Conservation (phyloP, 2,113 vertebrate genomes). For the Ranitomeya imitator region DNA sequence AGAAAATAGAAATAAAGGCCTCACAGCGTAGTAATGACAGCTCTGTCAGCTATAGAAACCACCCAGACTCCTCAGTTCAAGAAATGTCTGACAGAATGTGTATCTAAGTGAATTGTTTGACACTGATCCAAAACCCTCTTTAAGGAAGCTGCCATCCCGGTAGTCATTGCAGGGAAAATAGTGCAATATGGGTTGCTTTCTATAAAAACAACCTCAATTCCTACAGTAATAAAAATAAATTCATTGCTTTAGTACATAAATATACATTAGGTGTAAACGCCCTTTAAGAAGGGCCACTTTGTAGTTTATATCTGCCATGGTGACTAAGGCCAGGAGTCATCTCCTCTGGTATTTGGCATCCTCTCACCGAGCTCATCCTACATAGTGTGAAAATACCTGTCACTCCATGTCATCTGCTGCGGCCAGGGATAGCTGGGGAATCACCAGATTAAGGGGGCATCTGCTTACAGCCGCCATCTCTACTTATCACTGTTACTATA, state of each 20-base stretch:
- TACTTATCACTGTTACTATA: neutral
- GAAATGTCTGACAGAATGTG: neutral
- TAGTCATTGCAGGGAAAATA: neutral
- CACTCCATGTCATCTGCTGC: conserved; percentile 14
- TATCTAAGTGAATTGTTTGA: neutral
- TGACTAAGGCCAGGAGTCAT: neutral
- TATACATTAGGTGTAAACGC: neutral
- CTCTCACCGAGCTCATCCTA: neutral
- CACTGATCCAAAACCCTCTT: neutral
- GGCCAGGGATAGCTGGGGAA: neutral
- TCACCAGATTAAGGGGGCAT: neutral
- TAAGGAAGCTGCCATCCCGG: no score
- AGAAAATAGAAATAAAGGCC: neutral
- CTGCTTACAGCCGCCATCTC: neutral
- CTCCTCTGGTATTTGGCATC: conserved; percentile 34
- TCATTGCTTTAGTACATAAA: neutral
- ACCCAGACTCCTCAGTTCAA: neutral
- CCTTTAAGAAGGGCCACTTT: neutral
- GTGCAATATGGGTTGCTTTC: neutral
- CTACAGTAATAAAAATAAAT: neutral
- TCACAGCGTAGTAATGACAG: neutral
- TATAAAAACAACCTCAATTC: neutral
- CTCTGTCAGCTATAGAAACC: neutral
- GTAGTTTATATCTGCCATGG: neutral
- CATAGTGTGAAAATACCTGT: conserved; percentile 15